Evolutionary conservation across 2,113 vertebrate species (phyloP).

Genomic region (Coracopsis vasa): DNA sequence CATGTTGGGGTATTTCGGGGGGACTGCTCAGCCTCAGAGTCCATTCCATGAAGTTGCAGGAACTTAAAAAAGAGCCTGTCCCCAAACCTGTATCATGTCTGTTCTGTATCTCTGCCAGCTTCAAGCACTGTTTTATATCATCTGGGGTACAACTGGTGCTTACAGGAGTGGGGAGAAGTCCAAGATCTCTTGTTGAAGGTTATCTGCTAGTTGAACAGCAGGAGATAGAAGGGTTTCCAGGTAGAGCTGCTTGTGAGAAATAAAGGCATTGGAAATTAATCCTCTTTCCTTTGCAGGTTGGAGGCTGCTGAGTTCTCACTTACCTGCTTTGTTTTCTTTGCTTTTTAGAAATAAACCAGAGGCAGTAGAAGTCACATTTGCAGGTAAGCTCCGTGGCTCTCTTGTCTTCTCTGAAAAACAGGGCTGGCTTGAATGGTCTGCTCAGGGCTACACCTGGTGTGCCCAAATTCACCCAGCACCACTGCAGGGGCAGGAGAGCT

Average conservation of each 20-base stretch:
- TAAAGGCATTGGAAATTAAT: not conserved
- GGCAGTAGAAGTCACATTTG: slow-evolving; percentile 97
- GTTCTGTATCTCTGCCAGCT: not conserved
- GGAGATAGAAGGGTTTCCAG: not conserved
- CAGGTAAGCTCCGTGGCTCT: slow-evolving; percentile 79
- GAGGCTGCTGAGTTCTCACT: not conserved
- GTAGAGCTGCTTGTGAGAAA: slow-evolving; percentile 4
- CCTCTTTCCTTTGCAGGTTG: slow-evolving; percentile 15
- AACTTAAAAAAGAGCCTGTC: not conserved
- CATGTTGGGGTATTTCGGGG: not conserved
- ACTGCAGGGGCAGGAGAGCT: not conserved
- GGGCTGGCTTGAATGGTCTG: not conserved
- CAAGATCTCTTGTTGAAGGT: not conserved
- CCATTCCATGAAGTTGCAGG: not conserved
- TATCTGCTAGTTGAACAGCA: not conserved
- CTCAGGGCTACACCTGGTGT: accelerated
- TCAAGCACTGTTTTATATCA: not conserved
- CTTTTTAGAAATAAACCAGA: slow-evolving; percentile 93
- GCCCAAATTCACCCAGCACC: not conserved
- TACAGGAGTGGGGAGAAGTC: not conserved
- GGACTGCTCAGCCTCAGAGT: not conserved
- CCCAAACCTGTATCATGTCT: accelerated
- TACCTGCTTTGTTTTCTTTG: slow-evolving; percentile 27
- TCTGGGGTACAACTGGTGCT: not conserved
- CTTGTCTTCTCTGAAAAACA: not conserved